A percentile compares a stretch with the other conserved stretches of the same genome.
phyloP scores from a whole-genome alignment of 2,113 vertebrate species.

The Bos taurus region DNA sequence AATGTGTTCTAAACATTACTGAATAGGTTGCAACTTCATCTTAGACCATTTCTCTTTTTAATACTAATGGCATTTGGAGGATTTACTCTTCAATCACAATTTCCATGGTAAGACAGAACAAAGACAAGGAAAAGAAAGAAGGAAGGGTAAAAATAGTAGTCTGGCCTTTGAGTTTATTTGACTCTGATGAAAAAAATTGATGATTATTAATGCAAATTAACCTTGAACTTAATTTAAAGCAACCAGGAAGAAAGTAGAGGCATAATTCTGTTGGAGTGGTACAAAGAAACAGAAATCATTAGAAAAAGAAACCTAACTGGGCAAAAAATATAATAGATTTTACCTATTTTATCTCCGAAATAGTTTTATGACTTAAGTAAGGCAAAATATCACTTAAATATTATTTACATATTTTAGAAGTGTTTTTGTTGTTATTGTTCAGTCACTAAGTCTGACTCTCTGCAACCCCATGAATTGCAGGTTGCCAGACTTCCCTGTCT shows the following conservation, averaged over 20 bases:
- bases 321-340: background rate
- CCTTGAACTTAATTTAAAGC: background rate
- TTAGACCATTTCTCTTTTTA: background rate
- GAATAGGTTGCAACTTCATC: background rate
- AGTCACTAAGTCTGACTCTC: background rate
- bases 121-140: background rate
- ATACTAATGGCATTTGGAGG: background rate
- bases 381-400: background rate
- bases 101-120: background rate
- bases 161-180: background rate
- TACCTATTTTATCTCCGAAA: background rate
- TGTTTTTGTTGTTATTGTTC: no score
- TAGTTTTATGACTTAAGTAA: background rate
- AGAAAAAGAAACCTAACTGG: background rate
- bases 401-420: background rate
- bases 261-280: background rate
- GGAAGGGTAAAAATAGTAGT: background rate
- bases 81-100: background rate
- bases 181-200: background rate
- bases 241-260: background rate
- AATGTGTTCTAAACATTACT: background rate
- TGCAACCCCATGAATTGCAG: background rate
- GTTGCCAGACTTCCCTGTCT: background rate
- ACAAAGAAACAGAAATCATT: background rate
- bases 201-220: background rate